A percentile compares a stretch with the other conserved stretches of the same genome.
phyloP scores from a whole-genome alignment of 2,888 invertebrate genomes.

The Pyrgus malvae region DNA sequence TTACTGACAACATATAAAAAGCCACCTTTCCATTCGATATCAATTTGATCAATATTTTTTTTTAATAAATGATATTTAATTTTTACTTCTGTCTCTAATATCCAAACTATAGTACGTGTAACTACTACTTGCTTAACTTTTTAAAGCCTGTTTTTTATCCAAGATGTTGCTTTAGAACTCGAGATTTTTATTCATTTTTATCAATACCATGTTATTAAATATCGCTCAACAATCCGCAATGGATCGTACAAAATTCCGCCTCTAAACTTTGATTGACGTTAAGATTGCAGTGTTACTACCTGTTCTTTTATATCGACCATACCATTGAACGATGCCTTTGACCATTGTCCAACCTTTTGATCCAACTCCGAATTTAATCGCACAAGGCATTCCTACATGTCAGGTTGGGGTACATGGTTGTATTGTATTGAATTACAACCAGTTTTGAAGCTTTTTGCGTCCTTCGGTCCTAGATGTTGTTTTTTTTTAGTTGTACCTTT shows the following conservation, averaged over 20 bases:
- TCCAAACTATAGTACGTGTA: too few relatives aligned
- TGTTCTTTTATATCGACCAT: conserved; percentile 64
- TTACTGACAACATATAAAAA: background rate
- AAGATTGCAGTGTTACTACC: conserved; percentile 73
- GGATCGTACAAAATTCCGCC: background rate
- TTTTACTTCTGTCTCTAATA: too few relatives aligned
- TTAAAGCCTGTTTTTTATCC: background rate
- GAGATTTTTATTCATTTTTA: background rate
- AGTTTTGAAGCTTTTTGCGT: conserved; percentile 48
- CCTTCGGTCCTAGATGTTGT: conserved; percentile 30
- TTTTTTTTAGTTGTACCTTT: too few relatives aligned
- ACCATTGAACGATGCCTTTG: conserved; percentile 62
- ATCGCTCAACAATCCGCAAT: conserved; percentile 7
- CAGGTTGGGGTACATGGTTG: conserved; percentile 52
- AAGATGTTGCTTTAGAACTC: background rate
- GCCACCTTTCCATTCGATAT: background rate
- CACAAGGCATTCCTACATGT: conserved; percentile 47
- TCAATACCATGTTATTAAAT: background rate
- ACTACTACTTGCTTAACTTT: too few relatives aligned
- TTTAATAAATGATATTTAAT: background rate
- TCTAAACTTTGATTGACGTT: conserved; percentile 52
- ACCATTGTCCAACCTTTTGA: conserved; percentile 81
- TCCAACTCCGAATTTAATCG: conserved; percentile 49
- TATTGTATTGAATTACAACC: conserved; percentile 55
- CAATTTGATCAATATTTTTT: background rate